Evolutionary conservation across 2,888 invertebrate genomes (phyloP), one percentile per base, ranked within the genome.

Genomic region (Lepeophtheirus nordmannii): DNA sequence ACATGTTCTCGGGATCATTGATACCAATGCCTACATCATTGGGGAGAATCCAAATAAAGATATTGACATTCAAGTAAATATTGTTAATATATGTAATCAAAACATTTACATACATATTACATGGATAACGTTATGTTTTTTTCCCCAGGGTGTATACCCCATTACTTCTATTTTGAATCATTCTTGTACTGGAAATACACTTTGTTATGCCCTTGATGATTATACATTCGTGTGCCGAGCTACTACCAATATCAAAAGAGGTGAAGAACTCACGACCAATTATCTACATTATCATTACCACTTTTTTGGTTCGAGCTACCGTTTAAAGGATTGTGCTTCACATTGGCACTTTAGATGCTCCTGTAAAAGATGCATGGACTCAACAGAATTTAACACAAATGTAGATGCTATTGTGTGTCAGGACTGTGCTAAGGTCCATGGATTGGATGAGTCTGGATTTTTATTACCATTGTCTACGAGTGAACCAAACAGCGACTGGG

Each of bases 41-140:
- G 61, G 61, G 30, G 61, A 61, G 38, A 61, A 61, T 61, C 61
- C 61, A 7, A 61, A 61, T 37, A 61, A 61, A 61, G 61, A 61
- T 37, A 37, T 61, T 61, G 61, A 61, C 30, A n/a, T 61, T n/a
- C 61, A 61, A 37, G 61, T 38, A 37, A 23, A 22, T 58, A 17
- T 30, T 30, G 3, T 30, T 30, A 30, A 5, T 5, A 30, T 30
- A n/a, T n/a, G n/a, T n/a, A n/a, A n/a, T 30, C 2, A 30, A 30
- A 30, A 30, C 2, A 7, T 30, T 30, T 30, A 7, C 30, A 30
- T 30, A 30, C 30, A 30, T 30, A 30, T 30, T 2, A 30, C 30
- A 30, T 30, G 30, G 7, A 30, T 30, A 5, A 30, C 30, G 7
- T 30, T 30, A 30, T 30, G 7, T 30, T 30, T 30, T 30, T 7